phyloP scores from a whole-genome alignment of 2,113 vertebrate genomes.

The Pseudolaguvia tuberculata region DNA sequence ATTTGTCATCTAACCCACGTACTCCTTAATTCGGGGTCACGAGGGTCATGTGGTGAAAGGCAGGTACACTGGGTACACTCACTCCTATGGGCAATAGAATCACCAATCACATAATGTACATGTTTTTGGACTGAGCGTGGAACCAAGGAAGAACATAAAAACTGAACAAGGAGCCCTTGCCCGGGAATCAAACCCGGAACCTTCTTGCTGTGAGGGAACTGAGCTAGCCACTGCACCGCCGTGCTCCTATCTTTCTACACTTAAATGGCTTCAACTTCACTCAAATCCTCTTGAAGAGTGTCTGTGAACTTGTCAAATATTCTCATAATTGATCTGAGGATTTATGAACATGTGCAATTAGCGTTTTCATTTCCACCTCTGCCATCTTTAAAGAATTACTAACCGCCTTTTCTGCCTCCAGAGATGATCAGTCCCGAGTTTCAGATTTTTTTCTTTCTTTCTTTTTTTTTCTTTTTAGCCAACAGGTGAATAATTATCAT shows the following conservation, averaged over 20 bases:
- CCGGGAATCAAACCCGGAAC: too few relatives aligned
- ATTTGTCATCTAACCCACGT: too few relatives aligned
- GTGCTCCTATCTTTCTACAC: conserved; percentile 32
- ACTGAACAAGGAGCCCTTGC: too few relatives aligned
- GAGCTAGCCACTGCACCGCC: too few relatives aligned
- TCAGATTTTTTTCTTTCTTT: conserved; percentile 23
- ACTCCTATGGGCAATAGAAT: too few relatives aligned
- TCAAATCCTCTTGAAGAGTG: conserved; percentile 36
- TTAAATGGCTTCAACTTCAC: conserved; percentile 23
- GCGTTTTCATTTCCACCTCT: conserved; percentile 51
- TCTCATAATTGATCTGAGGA: conserved; percentile 51
- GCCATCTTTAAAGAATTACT: conserved; percentile 51
- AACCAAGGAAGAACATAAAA: too few relatives aligned
- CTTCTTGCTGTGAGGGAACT: too few relatives aligned
- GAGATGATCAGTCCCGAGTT: conserved; percentile 47
- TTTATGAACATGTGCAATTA: conserved; percentile 53
- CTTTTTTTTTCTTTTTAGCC: conserved; percentile 46
- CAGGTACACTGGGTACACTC: too few relatives aligned
- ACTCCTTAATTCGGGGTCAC: too few relatives aligned
- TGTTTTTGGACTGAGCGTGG: too few relatives aligned
- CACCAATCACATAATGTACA: too few relatives aligned
- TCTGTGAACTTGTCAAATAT: conserved; percentile 54
- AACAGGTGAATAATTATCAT: conserved; percentile 63
- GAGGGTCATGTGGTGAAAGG: too few relatives aligned
- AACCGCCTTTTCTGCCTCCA: conserved; percentile 37